phyloP scores from a whole-genome alignment of 2,113 vertebrate species.

The Myiozetetes cayanensis region DNA sequence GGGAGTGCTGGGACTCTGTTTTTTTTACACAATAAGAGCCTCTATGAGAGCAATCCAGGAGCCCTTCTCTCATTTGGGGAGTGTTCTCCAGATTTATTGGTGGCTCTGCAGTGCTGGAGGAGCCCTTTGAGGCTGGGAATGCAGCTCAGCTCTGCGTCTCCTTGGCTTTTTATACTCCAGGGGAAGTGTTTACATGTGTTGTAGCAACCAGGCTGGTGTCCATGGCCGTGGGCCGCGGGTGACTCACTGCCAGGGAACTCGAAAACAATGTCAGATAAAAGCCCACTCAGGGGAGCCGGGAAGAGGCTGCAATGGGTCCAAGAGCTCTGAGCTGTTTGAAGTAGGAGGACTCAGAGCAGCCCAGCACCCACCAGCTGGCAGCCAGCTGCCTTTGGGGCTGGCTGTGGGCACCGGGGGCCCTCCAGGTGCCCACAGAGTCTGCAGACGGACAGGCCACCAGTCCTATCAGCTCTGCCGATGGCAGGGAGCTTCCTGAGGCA shows the following conservation, averaged over 20 bases:
- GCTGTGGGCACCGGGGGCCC: background rate
- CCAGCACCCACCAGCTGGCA: background rate
- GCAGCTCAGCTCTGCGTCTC: slow-evolving; percentile 9
- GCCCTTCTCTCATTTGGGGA: background rate
- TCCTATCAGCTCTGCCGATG: background rate
- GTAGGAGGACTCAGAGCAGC: background rate
- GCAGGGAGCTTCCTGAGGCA: background rate
- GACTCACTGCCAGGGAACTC: slow-evolving; percentile 61
- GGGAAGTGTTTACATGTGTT: slow-evolving; percentile 67
- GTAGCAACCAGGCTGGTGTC: slow-evolving; percentile 58
- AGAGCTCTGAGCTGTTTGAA: background rate
- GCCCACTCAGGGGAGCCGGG: background rate
- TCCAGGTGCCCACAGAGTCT: background rate
- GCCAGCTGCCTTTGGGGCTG: background rate
- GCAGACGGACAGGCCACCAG: background rate
- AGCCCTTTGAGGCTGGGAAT: slow-evolving; percentile 14
- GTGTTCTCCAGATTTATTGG: background rate
- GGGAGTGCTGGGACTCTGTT: background rate
- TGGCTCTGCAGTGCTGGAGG: background rate
- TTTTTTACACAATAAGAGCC: background rate
- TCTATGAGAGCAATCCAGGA: background rate
- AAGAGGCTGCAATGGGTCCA: background rate
- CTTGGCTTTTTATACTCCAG: slow-evolving; percentile 5
- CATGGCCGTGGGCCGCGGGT: slow-evolving; percentile 10
- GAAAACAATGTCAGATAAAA: slow-evolving; percentile 6